Percentiles rank a stretch among this genome's conserved stretches.
phyloP scores from a whole-genome alignment of 2,888 invertebrate species.

The Leucophora obtusa region DNA sequence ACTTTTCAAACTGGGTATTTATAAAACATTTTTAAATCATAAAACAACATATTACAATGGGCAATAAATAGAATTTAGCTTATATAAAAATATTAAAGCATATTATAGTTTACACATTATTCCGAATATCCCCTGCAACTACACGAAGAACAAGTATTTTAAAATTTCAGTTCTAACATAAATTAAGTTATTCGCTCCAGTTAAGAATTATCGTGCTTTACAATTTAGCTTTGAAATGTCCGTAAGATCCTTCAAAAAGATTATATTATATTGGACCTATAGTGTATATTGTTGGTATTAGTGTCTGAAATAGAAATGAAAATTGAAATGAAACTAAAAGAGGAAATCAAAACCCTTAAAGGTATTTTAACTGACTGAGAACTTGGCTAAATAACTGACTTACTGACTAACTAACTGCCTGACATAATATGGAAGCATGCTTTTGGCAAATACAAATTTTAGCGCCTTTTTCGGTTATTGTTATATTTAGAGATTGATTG shows the following conservation, averaged over 20 bases:
- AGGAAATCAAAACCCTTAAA: conserved; percentile 21
- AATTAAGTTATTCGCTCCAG: too few relatives aligned
- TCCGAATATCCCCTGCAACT: too few relatives aligned
- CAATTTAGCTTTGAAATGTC: too few relatives aligned
- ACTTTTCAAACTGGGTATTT: too few relatives aligned
- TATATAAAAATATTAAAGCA: neutral
- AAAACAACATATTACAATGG: conserved; percentile 51
- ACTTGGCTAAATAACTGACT: neutral
- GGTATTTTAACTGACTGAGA: conserved; percentile 26
- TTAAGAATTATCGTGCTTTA: too few relatives aligned
- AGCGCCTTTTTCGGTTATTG: conserved; percentile 31
- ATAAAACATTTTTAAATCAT: conserved; percentile 55
- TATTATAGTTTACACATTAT: too few relatives aligned
- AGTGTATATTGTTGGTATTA: too few relatives aligned
- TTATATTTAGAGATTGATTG: conserved; percentile 39
- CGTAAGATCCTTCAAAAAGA: too few relatives aligned
- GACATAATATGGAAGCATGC: conserved; percentile 9
- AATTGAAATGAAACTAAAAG: neutral
- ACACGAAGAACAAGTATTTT: too few relatives aligned
- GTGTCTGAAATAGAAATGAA: conserved; percentile 3
- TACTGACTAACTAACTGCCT: neutral
- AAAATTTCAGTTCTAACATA: too few relatives aligned
- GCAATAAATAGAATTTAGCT: conserved; percentile 21
- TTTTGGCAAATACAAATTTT: conserved; percentile 41
- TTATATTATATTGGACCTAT: too few relatives aligned